phyloP scores from a whole-genome alignment of 2,113 vertebrate species.

The Petaurus breviceps region DNA sequence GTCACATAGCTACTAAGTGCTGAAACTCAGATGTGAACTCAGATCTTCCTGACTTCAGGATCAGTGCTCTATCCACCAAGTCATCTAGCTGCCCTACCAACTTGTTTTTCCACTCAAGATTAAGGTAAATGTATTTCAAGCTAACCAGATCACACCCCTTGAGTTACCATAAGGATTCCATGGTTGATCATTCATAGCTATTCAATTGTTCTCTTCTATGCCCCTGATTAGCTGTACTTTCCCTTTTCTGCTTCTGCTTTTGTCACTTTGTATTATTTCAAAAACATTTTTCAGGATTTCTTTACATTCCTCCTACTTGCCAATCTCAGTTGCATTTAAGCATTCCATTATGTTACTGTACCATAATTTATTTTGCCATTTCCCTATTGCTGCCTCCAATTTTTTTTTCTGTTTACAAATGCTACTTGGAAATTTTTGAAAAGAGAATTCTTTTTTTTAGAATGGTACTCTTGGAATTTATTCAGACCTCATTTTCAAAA shows the following conservation, averaged over 20 bases:
- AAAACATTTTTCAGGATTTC: not conserved
- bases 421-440: not conserved
- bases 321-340: not conserved
- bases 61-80: not conserved
- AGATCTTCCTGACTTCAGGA: not conserved
- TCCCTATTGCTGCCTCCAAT: not conserved
- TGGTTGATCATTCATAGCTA: not conserved
- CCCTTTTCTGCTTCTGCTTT: not conserved
- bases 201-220: not conserved
- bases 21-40: not conserved
- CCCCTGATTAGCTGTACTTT: not conserved
- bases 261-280: not conserved
- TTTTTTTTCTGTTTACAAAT: not conserved
- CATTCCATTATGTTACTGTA: not conserved
- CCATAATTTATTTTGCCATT: not conserved
- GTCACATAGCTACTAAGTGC: not conserved
- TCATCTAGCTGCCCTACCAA: not conserved
- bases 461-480: not conserved
- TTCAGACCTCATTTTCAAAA: not conserved
- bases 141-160: not conserved
- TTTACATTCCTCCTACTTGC: not conserved
- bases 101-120: not conserved
- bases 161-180: not conserved
- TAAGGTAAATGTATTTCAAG: not conserved
- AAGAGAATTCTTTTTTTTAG: not conserved